These are phyloP conservation scores for Stichopus horrens DNA, from an alignment of 53 echinoderm and acorn worm genomes.

Conservation along the genomic window DNA sequence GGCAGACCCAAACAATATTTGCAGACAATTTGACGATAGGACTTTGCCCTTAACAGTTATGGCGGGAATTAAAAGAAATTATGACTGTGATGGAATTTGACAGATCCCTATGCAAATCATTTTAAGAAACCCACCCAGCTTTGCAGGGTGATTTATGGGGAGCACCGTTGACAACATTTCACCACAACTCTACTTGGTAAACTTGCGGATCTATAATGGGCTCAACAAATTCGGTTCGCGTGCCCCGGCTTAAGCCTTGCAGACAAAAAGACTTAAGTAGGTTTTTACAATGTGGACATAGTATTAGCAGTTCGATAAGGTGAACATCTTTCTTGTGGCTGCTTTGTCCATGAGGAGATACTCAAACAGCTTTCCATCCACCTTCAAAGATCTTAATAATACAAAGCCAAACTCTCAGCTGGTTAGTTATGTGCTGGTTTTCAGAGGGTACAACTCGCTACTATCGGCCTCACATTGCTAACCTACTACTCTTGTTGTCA, in stretches of 20 bases:
- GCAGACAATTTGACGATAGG: constrained; percentile 33
- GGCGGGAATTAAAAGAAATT: constrained; percentile 38
- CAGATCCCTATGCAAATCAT: constrained; percentile 26
- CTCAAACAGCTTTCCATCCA: constrained; percentile 5
- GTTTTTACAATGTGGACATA: background rate
- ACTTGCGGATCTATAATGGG: constrained; percentile 13
- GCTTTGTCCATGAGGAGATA: constrained; percentile 34
- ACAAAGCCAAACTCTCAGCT: background rate
- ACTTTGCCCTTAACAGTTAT: constrained; percentile 16
- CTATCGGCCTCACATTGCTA: background rate
- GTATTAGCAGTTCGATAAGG: constrained; percentile 38
- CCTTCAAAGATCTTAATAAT: background rate
- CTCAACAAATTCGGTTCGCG: constrained; percentile 39
- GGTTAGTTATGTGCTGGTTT: background rate
- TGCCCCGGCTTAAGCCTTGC: constrained; percentile 45
- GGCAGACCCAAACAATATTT: constrained; percentile 43
- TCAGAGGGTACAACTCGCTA: background rate
- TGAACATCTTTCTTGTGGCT: constrained; percentile 22
- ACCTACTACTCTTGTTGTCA: too few relatives aligned
- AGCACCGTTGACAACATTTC: constrained; percentile 9
- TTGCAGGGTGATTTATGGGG: constrained; percentile 37
- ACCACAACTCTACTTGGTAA: constrained; percentile 9
- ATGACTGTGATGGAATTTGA: constrained; percentile 41
- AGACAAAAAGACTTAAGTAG: constrained; percentile 37
- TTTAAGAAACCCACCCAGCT: constrained; percentile 27